These are phyloP conservation scores for Peromyscus leucopus DNA, from an alignment of 2,113 vertebrate species.

Conservation along the genomic window DNA sequence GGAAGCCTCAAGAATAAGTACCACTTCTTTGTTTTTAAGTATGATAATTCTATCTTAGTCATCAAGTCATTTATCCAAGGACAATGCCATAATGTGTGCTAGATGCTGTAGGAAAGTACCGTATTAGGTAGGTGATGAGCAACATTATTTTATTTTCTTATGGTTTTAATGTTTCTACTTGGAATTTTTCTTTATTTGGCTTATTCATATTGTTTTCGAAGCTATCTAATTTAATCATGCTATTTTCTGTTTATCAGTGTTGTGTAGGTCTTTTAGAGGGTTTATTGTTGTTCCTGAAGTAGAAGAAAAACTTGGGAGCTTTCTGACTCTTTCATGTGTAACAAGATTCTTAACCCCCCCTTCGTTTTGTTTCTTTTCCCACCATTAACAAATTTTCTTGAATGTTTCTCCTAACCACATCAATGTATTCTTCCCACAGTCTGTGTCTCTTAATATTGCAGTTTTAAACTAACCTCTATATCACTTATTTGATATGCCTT, in stretches of 20 bases:
- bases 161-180: background rate
- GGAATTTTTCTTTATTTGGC: background rate
- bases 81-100: background rate
- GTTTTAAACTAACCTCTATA: background rate
- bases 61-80: background rate
- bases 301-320: background rate
- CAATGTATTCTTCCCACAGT: background rate
- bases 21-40: too few relatives aligned
- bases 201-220: background rate
- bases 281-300: background rate
- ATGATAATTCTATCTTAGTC: background rate
- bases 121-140: background rate
- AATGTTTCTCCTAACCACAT: background rate
- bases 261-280: background rate
- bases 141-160: background rate
- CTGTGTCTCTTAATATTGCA: background rate
- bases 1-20: background rate
- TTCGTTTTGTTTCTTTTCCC: background rate
- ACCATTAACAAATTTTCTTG: background rate
- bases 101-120: background rate
- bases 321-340: background rate
- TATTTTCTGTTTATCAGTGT: background rate
- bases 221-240: background rate
- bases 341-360: background rate
- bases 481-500: background rate